These are phyloP conservation scores for Caenorhabditis remanei DNA, from an alignment of 1,140 invertebrate species.

Conservation along the genomic window DNA sequence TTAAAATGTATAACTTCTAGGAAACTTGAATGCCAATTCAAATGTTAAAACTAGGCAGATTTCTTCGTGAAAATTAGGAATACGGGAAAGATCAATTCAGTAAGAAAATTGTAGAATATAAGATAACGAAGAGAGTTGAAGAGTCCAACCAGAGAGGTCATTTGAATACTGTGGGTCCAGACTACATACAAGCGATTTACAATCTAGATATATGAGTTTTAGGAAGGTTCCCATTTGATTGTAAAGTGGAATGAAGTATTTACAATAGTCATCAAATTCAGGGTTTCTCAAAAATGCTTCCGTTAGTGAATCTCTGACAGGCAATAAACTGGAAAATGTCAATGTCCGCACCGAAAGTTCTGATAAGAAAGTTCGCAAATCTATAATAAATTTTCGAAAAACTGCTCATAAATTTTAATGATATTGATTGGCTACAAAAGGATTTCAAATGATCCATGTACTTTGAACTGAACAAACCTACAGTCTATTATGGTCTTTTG, in stretches of 20 bases:
- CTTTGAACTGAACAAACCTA: not conserved
- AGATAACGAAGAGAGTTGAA: no score
- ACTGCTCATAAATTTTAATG: not conserved
- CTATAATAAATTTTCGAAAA: not conserved
- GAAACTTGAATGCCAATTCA: no score
- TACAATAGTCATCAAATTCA: not conserved
- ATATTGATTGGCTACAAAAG: no score
- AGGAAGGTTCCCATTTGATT: no score
- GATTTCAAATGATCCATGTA: not conserved
- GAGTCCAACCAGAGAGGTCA: not conserved
- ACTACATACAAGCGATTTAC: constrained; percentile 3
- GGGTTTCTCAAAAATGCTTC: not conserved
- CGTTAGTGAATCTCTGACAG: not conserved
- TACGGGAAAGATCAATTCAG: no score
- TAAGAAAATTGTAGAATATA: no score
- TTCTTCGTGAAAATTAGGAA: no score
- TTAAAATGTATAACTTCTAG: no score
- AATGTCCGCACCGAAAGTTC: not conserved
- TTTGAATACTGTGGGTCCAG: not conserved
- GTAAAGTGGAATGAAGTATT: not conserved
- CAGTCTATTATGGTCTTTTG: not conserved
- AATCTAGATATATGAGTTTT: not conserved
- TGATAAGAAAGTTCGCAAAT: not conserved
- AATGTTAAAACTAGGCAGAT: no score
- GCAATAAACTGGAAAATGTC: not conserved